Conservation (phyloP, 1,140 invertebrate genomes). For the Apis laboriosa region DNA sequence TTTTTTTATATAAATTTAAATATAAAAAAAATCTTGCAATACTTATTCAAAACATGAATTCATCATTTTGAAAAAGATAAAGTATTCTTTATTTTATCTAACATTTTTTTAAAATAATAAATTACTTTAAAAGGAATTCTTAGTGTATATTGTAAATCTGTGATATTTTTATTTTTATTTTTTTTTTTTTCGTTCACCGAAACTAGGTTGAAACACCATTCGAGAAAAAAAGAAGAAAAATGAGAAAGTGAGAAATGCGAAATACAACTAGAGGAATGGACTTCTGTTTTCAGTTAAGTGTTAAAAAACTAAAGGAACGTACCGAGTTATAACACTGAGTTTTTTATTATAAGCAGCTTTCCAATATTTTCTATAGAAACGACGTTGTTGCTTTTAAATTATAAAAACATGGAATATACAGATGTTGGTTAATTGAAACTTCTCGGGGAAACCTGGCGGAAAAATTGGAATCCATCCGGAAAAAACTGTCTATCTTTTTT, state of each 20-base stretch:
- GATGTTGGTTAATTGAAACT: slow-evolving; percentile 9
- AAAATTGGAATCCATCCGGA: neutral
- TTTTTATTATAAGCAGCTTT: slow-evolving; percentile 11
- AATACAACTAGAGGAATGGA: neutral
- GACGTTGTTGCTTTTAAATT: slow-evolving; percentile 24
- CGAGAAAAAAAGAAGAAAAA: neutral
- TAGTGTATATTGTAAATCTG: too few species aligned
- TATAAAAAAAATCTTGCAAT: too few species aligned
- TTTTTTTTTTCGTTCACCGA: neutral
- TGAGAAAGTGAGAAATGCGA: too few species aligned
- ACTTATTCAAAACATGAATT: too few species aligned
- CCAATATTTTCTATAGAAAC: slow-evolving; percentile 17
- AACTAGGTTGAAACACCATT: neutral
- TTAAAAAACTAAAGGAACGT: neutral
- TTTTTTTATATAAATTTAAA: too few species aligned
- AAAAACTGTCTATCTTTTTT: neutral
- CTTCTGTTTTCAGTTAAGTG: slow-evolving; percentile 7
- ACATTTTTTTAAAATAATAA: too few species aligned
- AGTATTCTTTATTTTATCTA: too few species aligned
- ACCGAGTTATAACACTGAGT: neutral
- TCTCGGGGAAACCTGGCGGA: neutral
- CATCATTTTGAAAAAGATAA: too few species aligned
- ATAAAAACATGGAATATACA: neutral
- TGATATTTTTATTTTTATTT: too few species aligned
- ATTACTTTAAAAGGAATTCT: too few species aligned